Base-by-base conservation (phyloP, 2,113 vertebrate genomes). In the Capreolus pygargus region DNA sequence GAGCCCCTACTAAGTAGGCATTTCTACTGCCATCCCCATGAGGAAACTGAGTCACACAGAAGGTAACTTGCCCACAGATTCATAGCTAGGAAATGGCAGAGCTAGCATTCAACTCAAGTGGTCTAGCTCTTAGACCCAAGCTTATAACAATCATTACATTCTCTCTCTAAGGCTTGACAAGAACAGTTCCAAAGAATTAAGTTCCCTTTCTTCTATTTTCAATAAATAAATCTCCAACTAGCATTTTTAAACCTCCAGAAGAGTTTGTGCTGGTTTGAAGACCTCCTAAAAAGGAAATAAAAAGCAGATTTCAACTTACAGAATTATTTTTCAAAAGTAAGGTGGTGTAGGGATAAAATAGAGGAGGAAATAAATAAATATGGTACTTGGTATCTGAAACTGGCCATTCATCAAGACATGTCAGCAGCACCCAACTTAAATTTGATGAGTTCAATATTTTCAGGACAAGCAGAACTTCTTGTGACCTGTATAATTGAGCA, bases 401-500 rank as follows among this genome's bases (percentile, higher is more conserved):
- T 86, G 86, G 81, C 86, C 95, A 86, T 98, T 98, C 89, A 70
- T 96, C 97, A 95, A 92, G 84, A 87, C 50, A 39, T 86, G 92
- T 97, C 97, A 96, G 54, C 93, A 91, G 25, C 36, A 81, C 27
- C 39, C 33, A 97, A 97, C 94, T 76, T 45, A 92, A 96, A 86
- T 98, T 97, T 97, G 97, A 97, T 97, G 97, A 98, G 98, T 97
- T 96, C 96, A 93, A 88, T 97, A 91, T 85, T 97, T 97, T 79
- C 79, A 88, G 87, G 93, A 98, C 89, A 70, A 98, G 92, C 47
- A 98, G 93, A 97, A 97, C 91, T 95, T 97, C 76, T 47, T 67
- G 64, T 97, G 97, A 97, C 97, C 98, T 98, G 91, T 95, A 98
- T 98, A 98, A 98, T 90, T 96, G 94, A 98, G 97, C 95, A 98